These are phyloP conservation scores for Sinhomidia bicolor DNA, from an alignment of 2,888 invertebrate species.

Conservation along the genomic window DNA sequence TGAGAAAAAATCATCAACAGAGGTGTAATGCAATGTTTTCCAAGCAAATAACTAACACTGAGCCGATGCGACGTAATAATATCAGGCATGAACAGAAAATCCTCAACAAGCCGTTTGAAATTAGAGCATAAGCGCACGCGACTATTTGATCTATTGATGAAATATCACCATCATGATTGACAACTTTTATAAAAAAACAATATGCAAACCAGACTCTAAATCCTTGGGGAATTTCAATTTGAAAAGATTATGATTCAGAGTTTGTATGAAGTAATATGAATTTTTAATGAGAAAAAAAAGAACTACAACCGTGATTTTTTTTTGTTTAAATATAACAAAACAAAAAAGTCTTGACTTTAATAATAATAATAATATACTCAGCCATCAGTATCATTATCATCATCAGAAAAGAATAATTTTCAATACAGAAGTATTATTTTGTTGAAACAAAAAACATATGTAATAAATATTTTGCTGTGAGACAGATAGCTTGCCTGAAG, in stretches of 20 bases:
- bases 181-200: too few species aligned
- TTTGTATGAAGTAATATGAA: not conserved
- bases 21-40: not conserved
- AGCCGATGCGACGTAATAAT: not conserved
- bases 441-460: not conserved
- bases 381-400: conserved; percentile 25
- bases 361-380: conserved; percentile 35
- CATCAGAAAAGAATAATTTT: not conserved
- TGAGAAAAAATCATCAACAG: not conserved
- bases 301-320: not conserved
- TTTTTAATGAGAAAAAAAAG: not conserved
- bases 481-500: conserved; percentile 5
- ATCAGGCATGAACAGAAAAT: not conserved
- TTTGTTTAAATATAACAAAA: conserved; percentile 64
- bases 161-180: too few species aligned
- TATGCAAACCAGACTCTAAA: too few species aligned
- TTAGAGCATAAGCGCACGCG: not conserved
- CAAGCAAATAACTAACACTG: too few species aligned
- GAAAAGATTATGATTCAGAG: too few species aligned
- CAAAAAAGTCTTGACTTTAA: conserved; percentile 60
- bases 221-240: too few species aligned
- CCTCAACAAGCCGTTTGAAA: not conserved
- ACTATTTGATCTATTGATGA: too few species aligned
- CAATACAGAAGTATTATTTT: not conserved
- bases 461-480: not conserved